Evolutionary conservation across 2,888 invertebrate species (phyloP).

Genomic region (Tetragonula carbonaria): DNA sequence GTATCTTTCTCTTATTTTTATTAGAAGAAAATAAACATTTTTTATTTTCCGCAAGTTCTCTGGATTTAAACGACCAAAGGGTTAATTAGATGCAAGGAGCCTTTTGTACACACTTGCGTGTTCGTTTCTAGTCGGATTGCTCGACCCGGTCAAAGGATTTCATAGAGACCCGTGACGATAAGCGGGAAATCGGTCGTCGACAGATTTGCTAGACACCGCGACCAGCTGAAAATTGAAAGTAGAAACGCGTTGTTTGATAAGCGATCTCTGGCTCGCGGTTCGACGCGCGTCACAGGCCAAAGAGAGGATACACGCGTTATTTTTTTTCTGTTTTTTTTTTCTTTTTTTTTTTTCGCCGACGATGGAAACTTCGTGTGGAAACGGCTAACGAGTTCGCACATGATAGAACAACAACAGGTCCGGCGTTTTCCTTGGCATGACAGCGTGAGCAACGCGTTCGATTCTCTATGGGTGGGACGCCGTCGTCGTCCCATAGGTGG

Average conservation of each 20-base stretch:
- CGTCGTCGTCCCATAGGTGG: constrained; percentile 21
- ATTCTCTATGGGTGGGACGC: constrained; percentile 27
- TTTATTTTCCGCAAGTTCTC: too few relatives aligned
- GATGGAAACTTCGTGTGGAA: constrained; percentile 53
- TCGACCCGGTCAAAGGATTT: background rate
- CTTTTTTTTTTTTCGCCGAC: constrained; percentile 3
- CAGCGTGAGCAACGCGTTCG: constrained; percentile 22
- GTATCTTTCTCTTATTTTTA: too few relatives aligned
- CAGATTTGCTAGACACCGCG: constrained; percentile 7
- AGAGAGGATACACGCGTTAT: constrained; percentile 15
- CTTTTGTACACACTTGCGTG: too few relatives aligned
- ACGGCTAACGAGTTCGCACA: constrained; percentile 73
- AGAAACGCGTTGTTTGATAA: constrained; percentile 52
- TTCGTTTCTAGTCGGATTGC: too few relatives aligned
- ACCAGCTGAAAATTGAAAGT: constrained; percentile 55
- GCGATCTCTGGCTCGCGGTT: constrained; percentile 1
- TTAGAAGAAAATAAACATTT: too few relatives aligned
- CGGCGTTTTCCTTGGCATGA: constrained; percentile 6
- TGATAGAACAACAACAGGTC: constrained; percentile 44
- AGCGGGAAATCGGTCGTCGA: background rate
- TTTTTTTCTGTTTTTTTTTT: too few relatives aligned
- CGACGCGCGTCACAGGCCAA: constrained; percentile 1
- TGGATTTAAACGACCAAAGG: too few relatives aligned
- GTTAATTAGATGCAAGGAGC: too few relatives aligned
- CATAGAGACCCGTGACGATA: background rate